These are phyloP conservation scores for Syngnathus rostellatus DNA, from an alignment of 2,797 vertebrate species.

Conservation along the genomic window DNA sequence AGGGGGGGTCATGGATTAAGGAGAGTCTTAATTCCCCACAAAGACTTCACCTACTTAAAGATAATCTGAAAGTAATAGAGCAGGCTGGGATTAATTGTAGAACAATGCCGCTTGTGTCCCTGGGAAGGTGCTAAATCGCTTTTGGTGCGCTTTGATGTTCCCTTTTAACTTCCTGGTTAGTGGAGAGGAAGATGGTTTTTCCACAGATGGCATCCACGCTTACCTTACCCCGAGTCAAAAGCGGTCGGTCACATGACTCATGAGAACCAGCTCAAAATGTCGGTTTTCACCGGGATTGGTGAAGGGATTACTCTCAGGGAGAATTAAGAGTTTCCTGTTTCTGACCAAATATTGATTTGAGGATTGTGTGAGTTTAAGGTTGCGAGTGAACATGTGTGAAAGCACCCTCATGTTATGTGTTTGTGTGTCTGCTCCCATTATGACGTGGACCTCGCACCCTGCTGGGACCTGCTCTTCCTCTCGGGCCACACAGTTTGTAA, in stretches of 20 bases:
- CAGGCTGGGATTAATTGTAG: conserved; percentile 79
- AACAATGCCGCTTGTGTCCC: conserved; percentile 71
- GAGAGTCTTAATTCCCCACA: conserved; percentile 69
- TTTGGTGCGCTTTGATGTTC: conserved; percentile 71
- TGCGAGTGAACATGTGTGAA: conserved; percentile 13
- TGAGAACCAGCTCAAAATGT: conserved; percentile 1
- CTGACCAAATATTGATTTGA: conserved; percentile 33
- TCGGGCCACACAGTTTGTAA: conserved; percentile 71
- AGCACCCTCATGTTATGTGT: neutral
- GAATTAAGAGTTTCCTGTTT: conserved; percentile 50
- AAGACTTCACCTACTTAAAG: conserved; percentile 78
- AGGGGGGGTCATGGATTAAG: conserved; percentile 54
- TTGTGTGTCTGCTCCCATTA: conserved; percentile 16
- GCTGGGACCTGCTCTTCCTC: conserved; percentile 20
- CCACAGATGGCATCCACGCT: conserved; percentile 21
- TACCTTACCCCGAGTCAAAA: conserved; percentile 8
- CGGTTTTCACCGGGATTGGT: conserved; percentile 20
- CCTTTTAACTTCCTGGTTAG: conserved; percentile 24
- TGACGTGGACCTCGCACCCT: conserved; percentile 6
- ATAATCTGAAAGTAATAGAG: conserved; percentile 84
- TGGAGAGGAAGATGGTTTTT: conserved; percentile 26
- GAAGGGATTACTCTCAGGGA: conserved; percentile 42
- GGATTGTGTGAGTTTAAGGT: conserved; percentile 24
- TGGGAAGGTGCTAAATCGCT: conserved; percentile 70
- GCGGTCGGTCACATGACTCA: conserved; percentile 8